These are phyloP conservation scores for Hermaeophaga mercurialis DNA, from an alignment of 2,888 invertebrate genomes.

Conservation along the genomic window DNA sequence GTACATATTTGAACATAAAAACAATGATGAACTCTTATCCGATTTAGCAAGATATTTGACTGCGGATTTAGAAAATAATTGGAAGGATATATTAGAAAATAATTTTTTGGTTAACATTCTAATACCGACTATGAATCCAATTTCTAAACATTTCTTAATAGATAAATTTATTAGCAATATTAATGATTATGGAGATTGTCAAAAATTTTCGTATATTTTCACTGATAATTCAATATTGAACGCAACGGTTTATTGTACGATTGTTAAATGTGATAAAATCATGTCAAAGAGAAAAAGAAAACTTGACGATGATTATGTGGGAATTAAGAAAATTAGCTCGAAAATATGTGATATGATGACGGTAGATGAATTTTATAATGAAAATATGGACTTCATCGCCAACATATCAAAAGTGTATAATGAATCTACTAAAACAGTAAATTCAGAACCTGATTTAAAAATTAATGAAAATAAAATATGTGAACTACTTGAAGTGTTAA, in stretches of 20 bases:
- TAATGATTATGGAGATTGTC: slow-evolving; percentile 26
- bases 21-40: slow-evolving; percentile 44
- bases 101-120: slow-evolving; percentile 47
- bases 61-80: slow-evolving; percentile 44
- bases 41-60: slow-evolving; percentile 44
- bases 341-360: slow-evolving; percentile 37
- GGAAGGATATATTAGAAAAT: slow-evolving; percentile 48
- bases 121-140: slow-evolving; percentile 44
- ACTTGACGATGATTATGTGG: slow-evolving; percentile 32
- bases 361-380: slow-evolving; percentile 18
- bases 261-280: slow-evolving; percentile 48
- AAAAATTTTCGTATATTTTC: slow-evolving; percentile 27
- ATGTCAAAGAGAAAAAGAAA: slow-evolving; percentile 48
- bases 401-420: slow-evolving; percentile 31
- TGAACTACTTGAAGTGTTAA: slow-evolving; percentile 43
- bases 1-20: slow-evolving; percentile 47
- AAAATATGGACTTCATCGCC: slow-evolving; percentile 25
- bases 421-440: slow-evolving; percentile 6
- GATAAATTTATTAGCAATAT: slow-evolving; percentile 37
- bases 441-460: slow-evolving; percentile 5
- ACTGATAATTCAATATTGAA: slow-evolving; percentile 39
- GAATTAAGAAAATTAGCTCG: slow-evolving; percentile 36
- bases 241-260: slow-evolving; percentile 39
- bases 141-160: slow-evolving; percentile 35
- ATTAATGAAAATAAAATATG: slow-evolving; percentile 36